Base-by-base conservation (phyloP, 2,113 vertebrate genomes). In the Hydrochoerus hydrochaeris region DNA sequence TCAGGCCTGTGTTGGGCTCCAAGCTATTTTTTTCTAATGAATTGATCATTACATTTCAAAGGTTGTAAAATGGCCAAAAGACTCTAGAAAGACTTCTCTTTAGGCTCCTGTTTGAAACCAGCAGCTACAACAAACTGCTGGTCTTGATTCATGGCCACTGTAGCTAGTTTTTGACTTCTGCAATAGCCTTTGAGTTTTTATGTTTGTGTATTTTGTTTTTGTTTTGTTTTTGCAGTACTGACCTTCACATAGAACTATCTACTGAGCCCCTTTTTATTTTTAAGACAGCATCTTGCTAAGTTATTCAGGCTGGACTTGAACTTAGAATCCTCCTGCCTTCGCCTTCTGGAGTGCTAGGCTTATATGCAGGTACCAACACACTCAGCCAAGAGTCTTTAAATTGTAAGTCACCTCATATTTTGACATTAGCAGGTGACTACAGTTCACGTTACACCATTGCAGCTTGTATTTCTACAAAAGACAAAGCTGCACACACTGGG, bases 351-450 rank as follows among this genome's bases (percentile, higher is more conserved):
- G 38, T 44, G 71, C 71, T 24, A 26, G 22, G 4, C 26, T 75
- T 75, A 75, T 26, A 75, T 41, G 71, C 71, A 75, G 26, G 20
- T 41, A 41, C 71, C 71, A 75, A 41, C 22, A 44, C 10, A 75
- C 22, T 75, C 22, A 44, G 38, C 7, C 35, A 67, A 84, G 69
- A 58, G 67, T 16, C 80, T 91, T 86, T 73, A 80, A 44, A 30
- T 90, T 75, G 80, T 94, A 58, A 95, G 28, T 38, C 13, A 6
- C 17, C 44, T 90, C 19, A 2, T 73, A 49, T 84, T 96, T 92
- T 71, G 67, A 80, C 63, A 30, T 65, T 80, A 60, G 57, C 75
- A 67, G 62, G 12, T 67, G 57, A 77, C 60, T 30, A 20, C 22
- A 84, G 69, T 54, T 52, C 83, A 20, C 30, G 67, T 92, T 9